Base-by-base conservation (phyloP, 2,113 vertebrate genomes). In the Theristicus caerulescens region DNA sequence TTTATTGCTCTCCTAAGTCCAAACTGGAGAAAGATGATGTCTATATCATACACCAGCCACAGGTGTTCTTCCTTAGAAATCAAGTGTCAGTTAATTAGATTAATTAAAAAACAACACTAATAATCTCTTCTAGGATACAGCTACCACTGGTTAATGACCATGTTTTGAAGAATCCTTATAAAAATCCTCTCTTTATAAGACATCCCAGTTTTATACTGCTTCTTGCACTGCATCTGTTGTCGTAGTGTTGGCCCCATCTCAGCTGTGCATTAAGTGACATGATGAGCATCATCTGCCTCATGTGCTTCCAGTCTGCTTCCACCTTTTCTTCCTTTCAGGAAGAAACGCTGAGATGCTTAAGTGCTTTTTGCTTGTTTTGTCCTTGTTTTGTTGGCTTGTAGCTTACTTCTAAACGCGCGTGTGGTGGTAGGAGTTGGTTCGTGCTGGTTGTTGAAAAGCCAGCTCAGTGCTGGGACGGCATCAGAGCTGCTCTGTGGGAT, bases 201-300 rank as follows among this genome's bases (percentile, higher is more conserved):
- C 40, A 40, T 9, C 13, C 16, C 49, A n/a, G 34, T 42, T 71
- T 59, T n/a, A n/a, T 36, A 8, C 27, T 26, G 20, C 25, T 86
- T 61, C 51, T 74, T 1, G 0, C 22, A 10, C 18, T 66, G 47
- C 54, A n/a, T 72, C 47, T 12, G 0, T 55, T 62, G 49, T 15
- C 4, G 1, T 24, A 16, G 34, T 20, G 54, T 15, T n/a, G 27
- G 25, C 64, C 42, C 11, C 2, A 0, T n/a, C 38, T 73, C 74
- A 26, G 7, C 22, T 1, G 11, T n/a, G 42, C 22, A 2, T 40
- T 61, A 31, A 74, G 47, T 20, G n/a, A 22, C 22, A 2, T 0
- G 5, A 34, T 5, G 10, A 87, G 27, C 24, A 16, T n/a, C 24
- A 16, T 32, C 58, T 74, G 34, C 55, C 51, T 86, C 19, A 1